These are phyloP conservation scores for Thermophis baileyi DNA, from an alignment of 2,113 vertebrate species.

Conservation along the genomic window DNA sequence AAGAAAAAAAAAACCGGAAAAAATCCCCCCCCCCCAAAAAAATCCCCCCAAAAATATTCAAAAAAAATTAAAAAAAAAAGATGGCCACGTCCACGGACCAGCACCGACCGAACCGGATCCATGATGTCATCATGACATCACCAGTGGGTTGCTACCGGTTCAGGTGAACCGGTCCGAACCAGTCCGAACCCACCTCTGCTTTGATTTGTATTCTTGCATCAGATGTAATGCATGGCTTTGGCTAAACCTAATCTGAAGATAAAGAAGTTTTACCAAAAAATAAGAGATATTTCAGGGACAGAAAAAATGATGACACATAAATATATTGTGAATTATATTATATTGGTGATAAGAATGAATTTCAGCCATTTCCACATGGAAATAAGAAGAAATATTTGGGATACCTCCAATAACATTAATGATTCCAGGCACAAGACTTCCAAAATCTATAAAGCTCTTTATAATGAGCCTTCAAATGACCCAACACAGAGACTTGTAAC, in stretches of 20 bases:
- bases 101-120: too few relatives aligned
- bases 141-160: too few relatives aligned
- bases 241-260: background rate
- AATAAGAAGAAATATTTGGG: background rate
- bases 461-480: background rate
- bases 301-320: background rate
- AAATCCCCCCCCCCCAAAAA: too few relatives aligned
- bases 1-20: too few relatives aligned
- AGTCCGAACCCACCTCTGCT: too few relatives aligned
- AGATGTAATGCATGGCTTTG: background rate
- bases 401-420: background rate
- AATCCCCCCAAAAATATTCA: too few relatives aligned
- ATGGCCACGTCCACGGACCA: too few relatives aligned
- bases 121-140: too few relatives aligned
- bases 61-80: too few relatives aligned
- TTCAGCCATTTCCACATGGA: background rate
- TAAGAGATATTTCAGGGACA: background rate
- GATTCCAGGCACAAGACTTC: background rate
- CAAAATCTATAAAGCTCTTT: background rate
- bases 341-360: background rate
- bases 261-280: background rate
- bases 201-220: background rate
- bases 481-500: background rate
- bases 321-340: background rate
- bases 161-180: too few relatives aligned